Conservation (phyloP, 2,888 invertebrate species). For the Trisateles emortualis region DNA sequence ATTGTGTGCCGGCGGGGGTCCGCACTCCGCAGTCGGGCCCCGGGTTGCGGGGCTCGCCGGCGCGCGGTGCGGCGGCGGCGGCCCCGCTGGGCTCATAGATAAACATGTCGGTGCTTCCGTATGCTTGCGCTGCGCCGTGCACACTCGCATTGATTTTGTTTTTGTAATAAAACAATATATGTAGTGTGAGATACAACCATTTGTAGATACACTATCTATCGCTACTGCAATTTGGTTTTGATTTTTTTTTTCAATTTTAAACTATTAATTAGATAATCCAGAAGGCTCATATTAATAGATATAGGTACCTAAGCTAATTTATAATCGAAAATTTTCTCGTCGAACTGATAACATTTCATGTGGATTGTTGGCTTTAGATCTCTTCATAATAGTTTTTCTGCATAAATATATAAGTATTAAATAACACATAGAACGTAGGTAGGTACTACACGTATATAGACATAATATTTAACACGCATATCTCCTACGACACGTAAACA, state of each 20-base stretch:
- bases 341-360: too few relatives aligned
- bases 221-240: slow-evolving; percentile 8
- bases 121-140: slow-evolving; percentile 46
- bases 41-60: slow-evolving; percentile 29
- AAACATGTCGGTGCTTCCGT: slow-evolving; percentile 62
- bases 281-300: too few relatives aligned
- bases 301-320: too few relatives aligned
- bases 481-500: not conserved
- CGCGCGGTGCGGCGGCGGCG: slow-evolving; percentile 32
- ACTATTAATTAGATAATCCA: not conserved
- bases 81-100: slow-evolving; percentile 65
- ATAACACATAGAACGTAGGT: not conserved
- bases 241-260: slow-evolving; percentile 1
- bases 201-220: slow-evolving; percentile 27
- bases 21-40: slow-evolving; percentile 34
- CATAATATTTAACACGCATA: not conserved
- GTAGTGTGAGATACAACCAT: slow-evolving; percentile 37
- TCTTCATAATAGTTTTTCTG: too few relatives aligned
- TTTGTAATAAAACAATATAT: slow-evolving; percentile 37
- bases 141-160: slow-evolving; percentile 49
- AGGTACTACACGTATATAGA: too few relatives aligned
- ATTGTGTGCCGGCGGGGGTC: slow-evolving; percentile 56
- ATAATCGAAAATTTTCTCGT: too few relatives aligned
- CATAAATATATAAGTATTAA: too few relatives aligned
- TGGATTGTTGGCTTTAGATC: too few relatives aligned